phyloP scores from a whole-genome alignment of 2,113 vertebrate species.

The Mobula hypostoma region DNA sequence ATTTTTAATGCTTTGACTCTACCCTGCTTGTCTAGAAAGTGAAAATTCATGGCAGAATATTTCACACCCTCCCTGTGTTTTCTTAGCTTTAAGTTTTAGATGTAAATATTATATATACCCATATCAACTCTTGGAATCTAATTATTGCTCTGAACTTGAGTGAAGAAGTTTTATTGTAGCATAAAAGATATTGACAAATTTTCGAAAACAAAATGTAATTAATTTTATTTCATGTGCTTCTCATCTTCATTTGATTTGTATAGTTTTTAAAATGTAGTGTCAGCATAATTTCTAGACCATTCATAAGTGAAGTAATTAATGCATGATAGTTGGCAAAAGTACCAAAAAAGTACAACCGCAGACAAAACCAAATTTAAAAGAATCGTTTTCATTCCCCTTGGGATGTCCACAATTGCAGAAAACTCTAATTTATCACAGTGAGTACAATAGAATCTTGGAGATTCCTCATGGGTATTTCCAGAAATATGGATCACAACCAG shows the following conservation, averaged over 20 bases:
- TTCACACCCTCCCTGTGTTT: neutral
- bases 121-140: neutral
- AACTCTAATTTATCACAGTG: neutral
- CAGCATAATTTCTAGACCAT: neutral
- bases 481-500: neutral
- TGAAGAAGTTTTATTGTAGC: neutral
- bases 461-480: conserved; percentile 19
- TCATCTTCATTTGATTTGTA: neutral
- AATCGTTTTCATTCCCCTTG: neutral
- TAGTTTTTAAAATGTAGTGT: neutral
- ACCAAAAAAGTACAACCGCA: neutral
- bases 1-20: neutral
- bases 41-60: neutral
- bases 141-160: neutral
- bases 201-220: neutral
- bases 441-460: neutral
- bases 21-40: neutral
- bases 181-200: neutral
- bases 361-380: neutral
- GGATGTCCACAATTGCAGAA: neutral
- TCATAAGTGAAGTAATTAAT: neutral
- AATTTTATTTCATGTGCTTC: neutral
- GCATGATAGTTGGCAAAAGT: neutral
- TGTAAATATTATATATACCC: neutral
- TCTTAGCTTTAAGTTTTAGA: neutral